Evolutionary conservation across 2,113 vertebrate species (phyloP).

Genomic region (Ahaetulla prasina): DNA sequence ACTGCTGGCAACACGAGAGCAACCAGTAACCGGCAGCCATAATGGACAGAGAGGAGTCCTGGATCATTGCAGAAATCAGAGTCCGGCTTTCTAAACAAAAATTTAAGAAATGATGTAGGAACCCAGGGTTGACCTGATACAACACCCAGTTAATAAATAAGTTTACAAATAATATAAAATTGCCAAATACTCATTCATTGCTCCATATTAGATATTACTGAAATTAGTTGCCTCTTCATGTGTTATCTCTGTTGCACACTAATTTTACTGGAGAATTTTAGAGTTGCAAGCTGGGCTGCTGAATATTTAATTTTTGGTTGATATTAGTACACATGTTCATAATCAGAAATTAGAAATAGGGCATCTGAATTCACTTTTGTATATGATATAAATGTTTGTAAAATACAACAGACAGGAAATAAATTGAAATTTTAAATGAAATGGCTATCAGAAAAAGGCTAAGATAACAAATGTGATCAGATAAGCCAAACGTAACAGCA

Average conservation of each 20-base stretch:
- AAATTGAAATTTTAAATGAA: neutral
- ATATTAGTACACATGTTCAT: neutral
- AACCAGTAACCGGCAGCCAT: neutral
- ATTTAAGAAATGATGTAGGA: neutral
- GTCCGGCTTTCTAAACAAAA: neutral
- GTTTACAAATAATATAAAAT: neutral
- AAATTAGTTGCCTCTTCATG: neutral
- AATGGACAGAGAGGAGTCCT: neutral
- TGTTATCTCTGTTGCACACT: neutral
- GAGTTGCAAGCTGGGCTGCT: neutral
- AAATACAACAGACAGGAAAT: neutral
- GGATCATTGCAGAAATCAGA: neutral
- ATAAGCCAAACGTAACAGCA: neutral
- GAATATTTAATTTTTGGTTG: neutral
- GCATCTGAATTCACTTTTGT: neutral
- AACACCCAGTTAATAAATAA: neutral
- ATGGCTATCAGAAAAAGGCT: neutral
- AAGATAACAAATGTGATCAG: neutral
- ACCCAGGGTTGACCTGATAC: neutral
- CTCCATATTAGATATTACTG: neutral
- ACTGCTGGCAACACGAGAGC: neutral
- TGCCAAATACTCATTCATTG: neutral
- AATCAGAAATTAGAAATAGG: neutral
- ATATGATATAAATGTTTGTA: neutral
- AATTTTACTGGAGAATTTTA: neutral